Evolutionary conservation across 2,113 vertebrate genomes (phyloP).

Genomic region (Myodes glareolus): DNA sequence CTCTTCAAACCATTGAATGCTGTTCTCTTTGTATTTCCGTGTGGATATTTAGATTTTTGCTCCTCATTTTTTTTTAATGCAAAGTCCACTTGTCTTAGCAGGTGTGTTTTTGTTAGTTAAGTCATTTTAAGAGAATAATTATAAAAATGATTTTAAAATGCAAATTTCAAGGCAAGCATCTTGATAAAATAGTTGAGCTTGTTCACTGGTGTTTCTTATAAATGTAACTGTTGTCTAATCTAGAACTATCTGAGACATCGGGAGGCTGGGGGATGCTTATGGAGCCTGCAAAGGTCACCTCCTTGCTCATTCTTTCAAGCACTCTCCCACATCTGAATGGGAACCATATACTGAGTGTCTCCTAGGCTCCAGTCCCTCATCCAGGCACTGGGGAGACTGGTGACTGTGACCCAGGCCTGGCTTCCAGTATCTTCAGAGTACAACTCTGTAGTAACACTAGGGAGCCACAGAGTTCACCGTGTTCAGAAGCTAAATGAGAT

Average conservation of each 20-base stretch:
- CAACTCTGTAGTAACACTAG: neutral
- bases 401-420: neutral
- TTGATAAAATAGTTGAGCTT: neutral
- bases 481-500: neutral
- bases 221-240: neutral
- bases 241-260: neutral
- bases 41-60: neutral
- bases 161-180: neutral
- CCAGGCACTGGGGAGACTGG: neutral
- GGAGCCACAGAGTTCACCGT: neutral
- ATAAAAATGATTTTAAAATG: conserved; percentile 5
- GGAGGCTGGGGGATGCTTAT: neutral
- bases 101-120: neutral
- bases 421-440: neutral
- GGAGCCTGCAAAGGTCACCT: rapidly evolving
- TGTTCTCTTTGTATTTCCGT: conserved; percentile 5
- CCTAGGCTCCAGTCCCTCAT: neutral
- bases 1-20: conserved; percentile 20
- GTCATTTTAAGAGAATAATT: conserved; percentile 13
- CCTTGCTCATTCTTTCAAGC: rapidly evolving
- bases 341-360: neutral
- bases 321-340: neutral
- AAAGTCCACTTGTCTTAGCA: neutral
- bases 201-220: neutral
- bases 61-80: neutral